Conservation (phyloP, 1,140 invertebrate species). For the Cephus cinctus region DNA sequence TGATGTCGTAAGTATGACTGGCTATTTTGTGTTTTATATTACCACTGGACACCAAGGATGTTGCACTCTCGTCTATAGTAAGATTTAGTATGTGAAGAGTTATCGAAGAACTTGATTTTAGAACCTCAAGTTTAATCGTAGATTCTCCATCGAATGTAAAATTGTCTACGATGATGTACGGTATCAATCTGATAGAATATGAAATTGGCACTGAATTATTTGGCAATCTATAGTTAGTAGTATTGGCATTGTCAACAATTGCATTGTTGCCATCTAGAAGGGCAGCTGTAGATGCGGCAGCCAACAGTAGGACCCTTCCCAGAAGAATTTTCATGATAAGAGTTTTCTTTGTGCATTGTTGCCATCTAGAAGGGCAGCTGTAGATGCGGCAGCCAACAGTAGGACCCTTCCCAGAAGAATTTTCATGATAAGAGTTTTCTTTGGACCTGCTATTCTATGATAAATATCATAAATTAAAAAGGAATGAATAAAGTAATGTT, state of each 20-base stretch:
- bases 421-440: no score
- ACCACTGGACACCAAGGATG: not conserved
- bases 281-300: not conserved
- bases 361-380: no score
- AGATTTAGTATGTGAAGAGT: conserved; percentile 27
- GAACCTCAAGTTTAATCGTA: conserved; percentile 44
- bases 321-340: not conserved
- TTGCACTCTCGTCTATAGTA: not conserved
- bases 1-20: conserved; percentile 7
- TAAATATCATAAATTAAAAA: not conserved
- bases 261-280: no score
- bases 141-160: conserved; percentile 61
- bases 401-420: no score
- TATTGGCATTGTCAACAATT: no score
- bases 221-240: conserved; percentile 58
- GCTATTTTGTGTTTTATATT: not conserved
- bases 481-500: not conserved
- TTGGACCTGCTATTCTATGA: not conserved
- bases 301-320: not conserved
- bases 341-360: no score
- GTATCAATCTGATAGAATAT: conserved; percentile 65
- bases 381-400: no score
- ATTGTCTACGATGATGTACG: conserved; percentile 57
- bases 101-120: not conserved
- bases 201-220: conserved; percentile 58